Conservation (phyloP, 2,797 vertebrate species). For the Cuculus canorus region DNA sequence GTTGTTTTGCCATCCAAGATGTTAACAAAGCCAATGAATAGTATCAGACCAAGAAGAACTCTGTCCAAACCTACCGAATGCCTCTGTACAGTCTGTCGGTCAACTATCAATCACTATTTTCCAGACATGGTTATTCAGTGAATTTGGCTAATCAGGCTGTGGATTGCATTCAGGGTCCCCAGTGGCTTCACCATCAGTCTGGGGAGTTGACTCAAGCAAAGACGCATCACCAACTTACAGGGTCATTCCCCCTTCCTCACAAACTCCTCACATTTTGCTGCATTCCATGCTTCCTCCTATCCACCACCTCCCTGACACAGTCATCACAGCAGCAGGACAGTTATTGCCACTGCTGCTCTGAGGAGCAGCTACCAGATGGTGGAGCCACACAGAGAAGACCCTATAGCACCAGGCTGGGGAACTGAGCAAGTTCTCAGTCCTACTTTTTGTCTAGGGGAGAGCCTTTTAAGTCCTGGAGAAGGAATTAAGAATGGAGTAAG, state of each 20-base stretch:
- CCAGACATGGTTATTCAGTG: background rate
- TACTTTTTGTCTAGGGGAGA: background rate
- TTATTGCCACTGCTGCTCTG: background rate
- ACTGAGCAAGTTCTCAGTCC: background rate
- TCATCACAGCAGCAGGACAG: background rate
- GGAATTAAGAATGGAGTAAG: background rate
- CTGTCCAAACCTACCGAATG: background rate
- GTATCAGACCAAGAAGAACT: background rate
- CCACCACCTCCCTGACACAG: background rate
- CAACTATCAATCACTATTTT: background rate
- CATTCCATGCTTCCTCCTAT: background rate
- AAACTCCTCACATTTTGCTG: background rate
- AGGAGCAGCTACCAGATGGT: background rate
- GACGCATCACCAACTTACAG: background rate
- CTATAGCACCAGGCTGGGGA: fast-evolving
- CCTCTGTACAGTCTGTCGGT: background rate
- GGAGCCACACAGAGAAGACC: background rate
- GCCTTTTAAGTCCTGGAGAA: background rate
- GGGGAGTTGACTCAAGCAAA: background rate
- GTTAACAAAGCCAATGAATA: background rate
- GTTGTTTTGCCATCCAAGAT: background rate
- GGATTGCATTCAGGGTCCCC: background rate
- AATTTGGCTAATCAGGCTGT: background rate
- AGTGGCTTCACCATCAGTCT: background rate
- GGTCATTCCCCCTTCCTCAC: background rate